Evolutionary conservation across 2,797 vertebrate species (phyloP), one percentile per base, ranked within the genome.

Genomic region (Bovichtus diacanthus): DNA sequence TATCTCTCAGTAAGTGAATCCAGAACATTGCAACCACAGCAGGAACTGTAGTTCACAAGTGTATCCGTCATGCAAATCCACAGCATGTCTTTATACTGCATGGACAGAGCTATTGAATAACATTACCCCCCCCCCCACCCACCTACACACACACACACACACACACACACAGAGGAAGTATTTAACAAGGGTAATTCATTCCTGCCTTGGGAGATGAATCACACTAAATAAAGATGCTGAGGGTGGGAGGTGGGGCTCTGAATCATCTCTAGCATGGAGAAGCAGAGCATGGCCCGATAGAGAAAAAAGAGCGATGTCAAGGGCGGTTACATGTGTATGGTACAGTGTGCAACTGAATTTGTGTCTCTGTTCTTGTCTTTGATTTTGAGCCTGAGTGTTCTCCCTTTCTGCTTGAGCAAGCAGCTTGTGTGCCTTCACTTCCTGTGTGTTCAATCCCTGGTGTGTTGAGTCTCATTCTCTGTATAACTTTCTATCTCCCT

Each of bases 381-480:
- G 62, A 80, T 78, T 73, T 50, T 43, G 34, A 78, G 34, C 23
- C 25, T 6, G 15, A 23, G 7, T 60, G 27, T 70, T 61, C 27
- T 58, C 15, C 16, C 23, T 72, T 50, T 76, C 66, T 80, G 76
- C 83, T 66, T 69, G 29, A 78, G 12, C 0, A 41, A 78, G 67
- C 74, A 67, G 73, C 76, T 54, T 69, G 56, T 76, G 27, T 16
- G 50, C 3, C 78, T 67, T 60, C 59, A 81, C 77, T 74, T 83
- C 72, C 79, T 77, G 34, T 62, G 50, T 50, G 49, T 21, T 69
- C 38, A 44, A 25, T 43, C 62, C 70, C 82, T 67, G 62, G 60
- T 67, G 81, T 47, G 58, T 44, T 43, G 16, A 67, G n/a, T 46
- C 64, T 78, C 34, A 69, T 31, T 76, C 61, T 41, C 38, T 70